Conservation (phyloP, 2,888 invertebrate genomes). For the Mythimna lalbum region DNA sequence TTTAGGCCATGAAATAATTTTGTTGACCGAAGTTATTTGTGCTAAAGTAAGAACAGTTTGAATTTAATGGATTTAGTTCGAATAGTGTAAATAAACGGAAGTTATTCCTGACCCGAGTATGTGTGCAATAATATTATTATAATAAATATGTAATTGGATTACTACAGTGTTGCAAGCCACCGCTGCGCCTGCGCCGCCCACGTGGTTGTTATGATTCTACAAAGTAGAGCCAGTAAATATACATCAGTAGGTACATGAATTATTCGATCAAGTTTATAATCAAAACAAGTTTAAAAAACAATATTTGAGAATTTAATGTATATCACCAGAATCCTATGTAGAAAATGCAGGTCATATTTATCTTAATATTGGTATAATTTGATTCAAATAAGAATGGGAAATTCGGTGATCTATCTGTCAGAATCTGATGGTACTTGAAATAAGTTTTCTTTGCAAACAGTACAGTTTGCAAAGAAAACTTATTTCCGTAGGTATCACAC, state of each 20-base stretch:
- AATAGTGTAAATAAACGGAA: slow-evolving; percentile 27
- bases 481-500: too few species aligned
- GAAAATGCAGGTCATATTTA: background rate
- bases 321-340: too few species aligned
- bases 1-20: slow-evolving; percentile 13
- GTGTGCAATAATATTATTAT: slow-evolving; percentile 20
- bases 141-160: slow-evolving; percentile 16
- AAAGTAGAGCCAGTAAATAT: background rate
- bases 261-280: slow-evolving; percentile 1
- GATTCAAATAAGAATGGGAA: too few species aligned
- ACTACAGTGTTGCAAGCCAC: slow-evolving; percentile 18
- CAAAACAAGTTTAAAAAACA: background rate
- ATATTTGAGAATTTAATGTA: too few species aligned
- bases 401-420: too few species aligned
- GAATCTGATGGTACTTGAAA: too few species aligned
- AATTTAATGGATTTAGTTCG: slow-evolving; percentile 32
- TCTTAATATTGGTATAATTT: background rate
- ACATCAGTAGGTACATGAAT: background rate
- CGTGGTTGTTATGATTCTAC: background rate
- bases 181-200: background rate
- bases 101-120: slow-evolving; percentile 19
- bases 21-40: slow-evolving; percentile 26
- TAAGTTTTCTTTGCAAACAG: too few species aligned
- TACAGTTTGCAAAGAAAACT: too few species aligned
- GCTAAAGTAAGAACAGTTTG: slow-evolving; percentile 30